Base-by-base conservation (phyloP, 2,797 vertebrate genomes). In the Danio tinwini region DNA sequence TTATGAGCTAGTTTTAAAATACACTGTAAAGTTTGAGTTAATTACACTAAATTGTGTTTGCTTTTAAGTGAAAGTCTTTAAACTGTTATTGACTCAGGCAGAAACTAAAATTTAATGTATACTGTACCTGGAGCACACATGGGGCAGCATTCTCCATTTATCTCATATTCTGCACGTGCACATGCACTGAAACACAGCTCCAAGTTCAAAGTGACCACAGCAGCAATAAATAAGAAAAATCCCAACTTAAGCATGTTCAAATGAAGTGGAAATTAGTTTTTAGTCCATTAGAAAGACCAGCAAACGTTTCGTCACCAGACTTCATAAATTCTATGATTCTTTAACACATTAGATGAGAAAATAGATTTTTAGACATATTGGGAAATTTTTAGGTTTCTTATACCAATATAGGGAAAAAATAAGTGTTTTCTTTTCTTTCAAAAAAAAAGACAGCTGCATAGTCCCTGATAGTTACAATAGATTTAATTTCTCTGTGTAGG, bases 101-200 rank as follows among this genome's bases (percentile, higher is more conserved):
- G 13, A 13, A 13, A 13, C 9, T 49, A 11, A 49, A 13, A 49
- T 49, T 12, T 4, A 63, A 17, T 17, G 5, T n/a, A 62, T 45
- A 65, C 17, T 65, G 17, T 81, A 88, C 90, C 89, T 14, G 78
- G 0, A 1, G 63, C n/a, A 80, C 90, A 91, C 76, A 45, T 80
- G 0, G 5, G 58, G 44, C 90, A 91, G 16, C 90, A 91, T 5
- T 70, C n/a, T 7, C 8, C 5, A 2, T 19, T 12, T 16, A 0
- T 55, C 10, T 19, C n/a, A 73, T 90, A 90, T 55, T 87, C 84
- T 6, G 13, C 6, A 0, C 0, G 39, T 49, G 7, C 9, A 84
- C 90, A 90, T 0, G 1, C 7, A n/a, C 61, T 50, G 3, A 49
- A 19, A 56, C 72, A 79, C 17, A 74, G 55, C 49, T 80, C 11